A percentile compares a stretch with the other conserved stretches of the same genome.
Evolutionary conservation across 2,888 invertebrate species (phyloP).

Genomic region (Drosophila neonasuta): DNA sequence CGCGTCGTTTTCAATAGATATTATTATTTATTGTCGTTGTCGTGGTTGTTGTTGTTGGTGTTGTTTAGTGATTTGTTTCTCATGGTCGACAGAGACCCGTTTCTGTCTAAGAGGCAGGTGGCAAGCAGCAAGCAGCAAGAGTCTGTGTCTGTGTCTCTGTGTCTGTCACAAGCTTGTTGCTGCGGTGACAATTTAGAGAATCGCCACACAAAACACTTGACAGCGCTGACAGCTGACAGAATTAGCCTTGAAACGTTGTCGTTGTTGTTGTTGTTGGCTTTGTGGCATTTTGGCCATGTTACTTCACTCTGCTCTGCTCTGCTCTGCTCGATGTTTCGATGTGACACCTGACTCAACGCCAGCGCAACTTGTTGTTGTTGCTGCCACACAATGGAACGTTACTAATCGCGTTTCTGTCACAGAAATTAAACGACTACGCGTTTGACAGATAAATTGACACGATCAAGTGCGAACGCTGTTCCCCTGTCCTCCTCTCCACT

Average conservation of each 20-base stretch:
- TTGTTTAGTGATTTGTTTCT: constrained; percentile 22
- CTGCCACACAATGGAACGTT: constrained; percentile 62
- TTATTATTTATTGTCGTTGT: constrained; percentile 11
- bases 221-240: constrained; percentile 79
- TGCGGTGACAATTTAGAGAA: constrained; percentile 72
- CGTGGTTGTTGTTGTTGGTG: constrained; percentile 13
- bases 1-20: constrained; percentile 7
- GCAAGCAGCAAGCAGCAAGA: background rate
- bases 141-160: constrained; percentile 22
- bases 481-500: no score
- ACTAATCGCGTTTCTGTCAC: constrained; percentile 79
- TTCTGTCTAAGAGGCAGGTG: background rate
- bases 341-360: constrained; percentile 52
- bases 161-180: constrained; percentile 37
- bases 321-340: background rate
- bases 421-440: constrained; percentile 70
- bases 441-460: constrained; percentile 78
- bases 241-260: constrained; percentile 77
- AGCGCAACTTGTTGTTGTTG: constrained; percentile 40
- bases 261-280: constrained; percentile 14
- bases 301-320: constrained; percentile 15
- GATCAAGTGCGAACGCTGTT: constrained; percentile 65
- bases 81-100: constrained; percentile 28
- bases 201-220: constrained; percentile 61
- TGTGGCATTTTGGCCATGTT: constrained; percentile 61